These are phyloP conservation scores for Cryptotermes secundus DNA, from an alignment of 1,140 invertebrate genomes.

Conservation along the genomic window DNA sequence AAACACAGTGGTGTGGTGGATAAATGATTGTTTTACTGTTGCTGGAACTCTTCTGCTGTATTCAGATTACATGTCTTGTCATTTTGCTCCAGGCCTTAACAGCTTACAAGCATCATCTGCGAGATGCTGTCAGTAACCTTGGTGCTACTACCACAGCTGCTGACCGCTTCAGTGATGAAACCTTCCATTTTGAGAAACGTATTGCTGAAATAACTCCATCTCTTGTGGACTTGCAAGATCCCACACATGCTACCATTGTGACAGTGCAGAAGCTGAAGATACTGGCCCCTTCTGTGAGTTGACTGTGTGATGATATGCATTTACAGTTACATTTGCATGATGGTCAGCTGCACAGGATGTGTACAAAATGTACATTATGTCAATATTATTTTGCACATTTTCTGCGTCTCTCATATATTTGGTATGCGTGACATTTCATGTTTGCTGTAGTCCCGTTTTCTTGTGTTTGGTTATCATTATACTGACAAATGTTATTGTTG, in stretches of 20 bases:
- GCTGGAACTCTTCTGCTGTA: background rate
- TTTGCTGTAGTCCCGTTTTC: too few relatives aligned
- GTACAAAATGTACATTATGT: too few relatives aligned
- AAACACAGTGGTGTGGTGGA: too few relatives aligned
- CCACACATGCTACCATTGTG: constrained; percentile 45
- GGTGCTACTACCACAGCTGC: constrained; percentile 53
- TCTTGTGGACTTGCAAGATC: constrained; percentile 44
- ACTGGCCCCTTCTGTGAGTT: constrained; percentile 50
- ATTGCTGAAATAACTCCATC: constrained; percentile 57
- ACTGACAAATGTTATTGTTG: too few relatives aligned
- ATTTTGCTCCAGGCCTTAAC: constrained; percentile 47
- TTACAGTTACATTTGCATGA: too few relatives aligned
- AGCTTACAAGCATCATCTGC: constrained; percentile 59
- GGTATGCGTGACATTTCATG: too few relatives aligned
- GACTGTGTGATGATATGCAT: too few relatives aligned
- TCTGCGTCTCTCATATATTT: too few relatives aligned
- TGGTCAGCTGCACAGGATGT: too few relatives aligned
- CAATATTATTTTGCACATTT: too few relatives aligned
- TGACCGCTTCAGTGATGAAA: constrained; percentile 55
- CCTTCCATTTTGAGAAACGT: constrained; percentile 60
- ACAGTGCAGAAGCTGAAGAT: constrained; percentile 49
- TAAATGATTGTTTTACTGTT: too few relatives aligned
- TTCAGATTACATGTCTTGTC: background rate
- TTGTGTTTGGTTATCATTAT: too few relatives aligned
- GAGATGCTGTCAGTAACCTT: constrained; percentile 54